Percentiles rank a stretch among this genome's conserved stretches.
phyloP scores from a whole-genome alignment of 2,888 invertebrate species.

The Scrobipalpa atriplicella region DNA sequence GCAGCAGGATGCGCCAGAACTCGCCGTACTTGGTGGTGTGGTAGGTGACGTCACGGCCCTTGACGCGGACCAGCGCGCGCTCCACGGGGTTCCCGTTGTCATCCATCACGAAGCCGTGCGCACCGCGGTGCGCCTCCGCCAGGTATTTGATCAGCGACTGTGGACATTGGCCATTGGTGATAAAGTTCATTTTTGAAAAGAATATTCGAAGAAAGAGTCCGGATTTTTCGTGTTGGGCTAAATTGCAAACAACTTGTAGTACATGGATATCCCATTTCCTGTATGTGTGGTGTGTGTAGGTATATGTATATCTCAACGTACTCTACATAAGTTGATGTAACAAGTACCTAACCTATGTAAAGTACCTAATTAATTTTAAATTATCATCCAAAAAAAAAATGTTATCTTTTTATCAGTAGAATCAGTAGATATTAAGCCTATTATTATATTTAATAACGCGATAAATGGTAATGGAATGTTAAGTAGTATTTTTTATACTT shows the following conservation, averaged over 20 bases:
- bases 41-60: conserved; percentile 92
- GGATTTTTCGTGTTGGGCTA: neutral
- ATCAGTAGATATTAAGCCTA: too few species aligned
- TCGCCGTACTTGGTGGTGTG: conserved; percentile 96
- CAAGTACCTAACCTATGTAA: too few species aligned
- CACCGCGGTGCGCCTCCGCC: conserved; percentile 93
- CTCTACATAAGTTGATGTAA: too few species aligned
- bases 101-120: conserved; percentile 93
- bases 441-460: too few species aligned
- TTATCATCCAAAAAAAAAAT: too few species aligned
- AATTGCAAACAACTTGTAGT: neutral
- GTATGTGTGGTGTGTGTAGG: conserved; percentile 66
- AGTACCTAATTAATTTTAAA: too few species aligned
- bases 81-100: conserved; percentile 90
- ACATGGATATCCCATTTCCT: conserved; percentile 11
- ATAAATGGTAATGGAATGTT: too few species aligned
- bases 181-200: neutral
- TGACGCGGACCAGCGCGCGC: conserved; percentile 89
- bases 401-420: too few species aligned
- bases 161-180: conserved; percentile 33
- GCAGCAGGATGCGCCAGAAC: conserved; percentile 95
- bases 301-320: conserved; percentile 54
- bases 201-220: neutral
- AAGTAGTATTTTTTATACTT: too few species aligned
- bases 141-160: conserved; percentile 92